Conservation (phyloP, 2,113 vertebrate genomes). For the Salvator merianae region DNA sequence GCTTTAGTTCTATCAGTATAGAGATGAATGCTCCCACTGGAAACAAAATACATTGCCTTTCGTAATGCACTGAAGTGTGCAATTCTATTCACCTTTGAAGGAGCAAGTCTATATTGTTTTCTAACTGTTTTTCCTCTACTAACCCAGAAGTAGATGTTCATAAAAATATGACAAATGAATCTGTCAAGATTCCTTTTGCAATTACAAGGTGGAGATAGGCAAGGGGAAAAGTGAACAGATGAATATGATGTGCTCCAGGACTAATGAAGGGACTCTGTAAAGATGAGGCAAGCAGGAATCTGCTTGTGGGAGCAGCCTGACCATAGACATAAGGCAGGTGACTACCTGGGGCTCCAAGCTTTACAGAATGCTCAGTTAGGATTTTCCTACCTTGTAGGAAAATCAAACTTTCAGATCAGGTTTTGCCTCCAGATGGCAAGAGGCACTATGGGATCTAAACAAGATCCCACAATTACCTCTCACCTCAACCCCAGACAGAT, state of each 20-base stretch:
- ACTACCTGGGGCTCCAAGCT: too few species aligned
- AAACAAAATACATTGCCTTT: neutral
- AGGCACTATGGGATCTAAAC: too few species aligned
- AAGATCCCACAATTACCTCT: too few species aligned
- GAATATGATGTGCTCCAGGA: neutral
- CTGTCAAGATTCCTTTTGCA: neutral
- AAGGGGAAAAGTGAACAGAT: neutral
- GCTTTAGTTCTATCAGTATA: fast-evolving
- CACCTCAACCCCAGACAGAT: too few species aligned
- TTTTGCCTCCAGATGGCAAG: too few species aligned
- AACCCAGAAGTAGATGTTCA: neutral
- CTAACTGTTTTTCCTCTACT: neutral
- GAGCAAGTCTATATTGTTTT: neutral
- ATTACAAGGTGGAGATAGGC: neutral
- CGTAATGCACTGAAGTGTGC: fast-evolving
- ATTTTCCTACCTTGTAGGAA: too few species aligned
- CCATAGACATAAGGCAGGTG: too few species aligned
- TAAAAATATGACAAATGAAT: neutral
- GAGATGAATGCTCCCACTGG: neutral
- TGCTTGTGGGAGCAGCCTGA: too few species aligned
- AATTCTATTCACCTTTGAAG: slow-evolving; percentile 9
- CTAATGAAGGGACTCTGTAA: neutral
- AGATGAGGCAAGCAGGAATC: neutral
- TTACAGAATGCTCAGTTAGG: too few species aligned
- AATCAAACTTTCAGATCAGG: too few species aligned